Conservation (phyloP, 2,888 invertebrate species). For the Chaitophorus viminalis region DNA sequence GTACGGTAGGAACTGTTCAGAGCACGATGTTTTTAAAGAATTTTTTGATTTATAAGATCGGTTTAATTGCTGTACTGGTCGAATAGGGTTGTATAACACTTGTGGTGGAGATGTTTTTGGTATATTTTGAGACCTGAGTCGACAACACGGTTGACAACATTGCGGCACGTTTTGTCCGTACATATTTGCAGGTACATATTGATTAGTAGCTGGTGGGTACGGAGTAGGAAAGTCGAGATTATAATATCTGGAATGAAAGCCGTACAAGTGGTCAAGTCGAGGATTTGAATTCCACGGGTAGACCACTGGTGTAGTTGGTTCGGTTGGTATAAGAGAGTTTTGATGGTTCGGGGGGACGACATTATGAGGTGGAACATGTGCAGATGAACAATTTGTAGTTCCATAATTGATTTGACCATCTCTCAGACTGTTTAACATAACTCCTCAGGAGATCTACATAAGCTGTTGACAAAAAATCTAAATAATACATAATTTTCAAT, state of each 20-base stretch:
- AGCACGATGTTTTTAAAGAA: slow-evolving; percentile 39
- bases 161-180: slow-evolving; percentile 53
- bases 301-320: slow-evolving; percentile 21
- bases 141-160: slow-evolving; percentile 58
- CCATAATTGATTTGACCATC: slow-evolving; percentile 59
- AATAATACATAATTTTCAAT: not conserved
- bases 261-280: slow-evolving; percentile 56
- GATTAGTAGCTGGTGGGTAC: slow-evolving; percentile 49
- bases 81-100: slow-evolving; percentile 28
- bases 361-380: slow-evolving; percentile 51
- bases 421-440: slow-evolving; percentile 59
- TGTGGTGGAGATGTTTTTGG: slow-evolving; percentile 47
- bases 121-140: slow-evolving; percentile 45
- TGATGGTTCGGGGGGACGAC: slow-evolving; percentile 52
- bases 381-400: slow-evolving; percentile 48
- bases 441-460: slow-evolving; percentile 45
- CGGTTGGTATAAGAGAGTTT: slow-evolving; percentile 39
- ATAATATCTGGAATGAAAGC: slow-evolving; percentile 61
- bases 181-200: slow-evolving; percentile 44
- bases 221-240: slow-evolving; percentile 55
- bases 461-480: slow-evolving; percentile 23
- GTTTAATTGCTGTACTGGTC: slow-evolving; percentile 43
- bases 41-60: slow-evolving; percentile 53
- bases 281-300: slow-evolving; percentile 52
- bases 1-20: slow-evolving; percentile 60